phyloP scores from a whole-genome alignment of 2,113 vertebrate species.

The Carollia perspicillata region DNA sequence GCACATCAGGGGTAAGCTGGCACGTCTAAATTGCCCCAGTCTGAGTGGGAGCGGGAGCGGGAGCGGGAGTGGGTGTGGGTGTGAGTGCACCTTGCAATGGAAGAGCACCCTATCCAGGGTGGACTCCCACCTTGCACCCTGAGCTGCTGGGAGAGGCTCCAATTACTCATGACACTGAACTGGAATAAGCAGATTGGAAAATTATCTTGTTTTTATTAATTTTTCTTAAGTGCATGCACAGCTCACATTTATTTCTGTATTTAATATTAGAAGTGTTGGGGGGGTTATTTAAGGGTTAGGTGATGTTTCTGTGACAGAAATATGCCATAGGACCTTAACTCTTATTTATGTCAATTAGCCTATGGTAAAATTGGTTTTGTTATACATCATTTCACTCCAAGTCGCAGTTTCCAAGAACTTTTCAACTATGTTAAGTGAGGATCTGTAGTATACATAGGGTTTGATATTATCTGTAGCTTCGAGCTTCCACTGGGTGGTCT shows the following conservation, averaged over 20 bases:
- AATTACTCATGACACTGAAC: neutral
- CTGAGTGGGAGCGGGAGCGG: neutral
- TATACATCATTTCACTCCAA: neutral
- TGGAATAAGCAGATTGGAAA: neutral
- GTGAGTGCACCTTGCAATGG: neutral
- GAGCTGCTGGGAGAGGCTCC: neutral
- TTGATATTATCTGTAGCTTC: neutral
- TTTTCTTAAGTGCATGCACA: neutral
- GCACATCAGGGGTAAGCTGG: neutral
- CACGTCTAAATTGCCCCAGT: neutral
- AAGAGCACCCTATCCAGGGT: neutral
- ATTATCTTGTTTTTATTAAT: neutral
- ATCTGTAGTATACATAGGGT: neutral
- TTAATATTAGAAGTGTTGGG: neutral
- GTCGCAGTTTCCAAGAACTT: neutral
- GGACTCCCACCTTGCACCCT: neutral
- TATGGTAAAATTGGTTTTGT: neutral
- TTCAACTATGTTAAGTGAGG: neutral
- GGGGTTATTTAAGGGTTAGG: neutral
- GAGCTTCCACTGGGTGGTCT: neutral
- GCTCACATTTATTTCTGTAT: neutral
- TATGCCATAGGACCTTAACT: neutral
- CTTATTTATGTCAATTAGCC: neutral
- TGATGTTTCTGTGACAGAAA: neutral
- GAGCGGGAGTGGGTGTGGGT: neutral